Conservation (phyloP, 1,140 invertebrate genomes). For the Cydia strobilella region DNA sequence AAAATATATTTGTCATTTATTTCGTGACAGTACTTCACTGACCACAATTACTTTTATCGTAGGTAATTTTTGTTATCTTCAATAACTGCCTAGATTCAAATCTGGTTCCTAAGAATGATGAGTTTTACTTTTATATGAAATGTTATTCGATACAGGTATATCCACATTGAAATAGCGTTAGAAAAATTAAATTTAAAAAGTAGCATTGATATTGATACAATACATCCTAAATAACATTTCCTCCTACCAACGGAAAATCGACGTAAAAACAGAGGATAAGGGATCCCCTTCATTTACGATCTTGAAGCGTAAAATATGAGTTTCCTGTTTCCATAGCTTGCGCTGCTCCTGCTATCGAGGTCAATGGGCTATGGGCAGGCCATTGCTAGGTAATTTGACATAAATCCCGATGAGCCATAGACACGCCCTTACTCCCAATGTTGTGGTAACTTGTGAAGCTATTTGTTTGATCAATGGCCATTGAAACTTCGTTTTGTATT, state of each 20-base stretch:
- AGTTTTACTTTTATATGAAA: no score
- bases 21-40: no score
- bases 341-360: conserved; percentile 38
- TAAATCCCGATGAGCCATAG: conserved; percentile 64
- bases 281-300: not conserved
- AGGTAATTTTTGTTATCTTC: no score
- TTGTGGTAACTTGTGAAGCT: conserved; percentile 51
- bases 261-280: conserved; percentile 37
- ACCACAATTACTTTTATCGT: no score
- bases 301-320: not conserved
- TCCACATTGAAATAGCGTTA: no score
- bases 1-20: no score
- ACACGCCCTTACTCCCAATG: conserved; percentile 56
- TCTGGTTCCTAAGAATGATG: no score
- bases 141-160: no score
- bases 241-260: conserved; percentile 16
- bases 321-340: conserved; percentile 9
- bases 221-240: not conserved
- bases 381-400: conserved; percentile 66
- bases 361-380: conserved; percentile 52
- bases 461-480: conserved; percentile 46
- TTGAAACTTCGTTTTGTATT: conserved; percentile 36
- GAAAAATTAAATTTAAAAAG: no score
- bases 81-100: no score
- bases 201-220: no score